These are phyloP conservation scores for Glareola pratincola DNA, from an alignment of 2,113 vertebrate genomes.

Conservation along the genomic window DNA sequence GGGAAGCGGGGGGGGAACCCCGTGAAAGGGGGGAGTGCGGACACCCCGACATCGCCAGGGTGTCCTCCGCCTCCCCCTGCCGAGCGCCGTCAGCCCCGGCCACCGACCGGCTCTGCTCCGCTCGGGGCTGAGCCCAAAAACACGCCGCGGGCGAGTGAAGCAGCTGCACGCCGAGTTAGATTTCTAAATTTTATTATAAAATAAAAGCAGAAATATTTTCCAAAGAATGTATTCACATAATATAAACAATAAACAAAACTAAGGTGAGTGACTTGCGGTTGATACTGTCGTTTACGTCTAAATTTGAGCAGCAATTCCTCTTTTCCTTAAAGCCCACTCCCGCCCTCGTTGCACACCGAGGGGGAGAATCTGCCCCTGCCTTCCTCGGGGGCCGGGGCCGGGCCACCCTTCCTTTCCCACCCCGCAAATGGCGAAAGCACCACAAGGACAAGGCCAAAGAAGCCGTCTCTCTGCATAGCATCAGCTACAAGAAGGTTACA, in stretches of 20 bases:
- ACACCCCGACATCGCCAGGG: accelerated
- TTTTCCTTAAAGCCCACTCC: background rate
- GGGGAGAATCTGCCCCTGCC: background rate
- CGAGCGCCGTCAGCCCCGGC: background rate
- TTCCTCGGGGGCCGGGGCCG: background rate
- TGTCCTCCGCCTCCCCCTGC: too few relatives aligned
- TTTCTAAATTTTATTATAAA: slow-evolving; percentile 87
- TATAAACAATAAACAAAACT: slow-evolving; percentile 75
- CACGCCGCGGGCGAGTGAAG: background rate
- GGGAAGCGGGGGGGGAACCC: background rate
- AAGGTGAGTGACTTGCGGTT: slow-evolving; percentile 53
- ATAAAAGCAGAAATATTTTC: slow-evolving; percentile 85
- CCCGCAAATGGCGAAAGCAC: slow-evolving; percentile 46
- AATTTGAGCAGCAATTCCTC: slow-evolving; percentile 44
- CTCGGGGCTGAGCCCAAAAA: background rate
- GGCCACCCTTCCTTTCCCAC: background rate
- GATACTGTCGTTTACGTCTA: slow-evolving; percentile 42
- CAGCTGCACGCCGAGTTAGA: background rate
- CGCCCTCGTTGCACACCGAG: background rate
- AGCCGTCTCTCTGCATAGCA: slow-evolving; percentile 48
- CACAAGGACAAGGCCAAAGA: slow-evolving; percentile 31
- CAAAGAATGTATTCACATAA: slow-evolving; percentile 81
- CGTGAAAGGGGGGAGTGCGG: too few relatives aligned
- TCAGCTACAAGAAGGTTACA: slow-evolving; percentile 56
- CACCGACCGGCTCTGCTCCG: background rate